Evolutionary conservation across 1,140 invertebrate species (phyloP).

Genomic region (Caenorhabditis inopinata): DNA sequence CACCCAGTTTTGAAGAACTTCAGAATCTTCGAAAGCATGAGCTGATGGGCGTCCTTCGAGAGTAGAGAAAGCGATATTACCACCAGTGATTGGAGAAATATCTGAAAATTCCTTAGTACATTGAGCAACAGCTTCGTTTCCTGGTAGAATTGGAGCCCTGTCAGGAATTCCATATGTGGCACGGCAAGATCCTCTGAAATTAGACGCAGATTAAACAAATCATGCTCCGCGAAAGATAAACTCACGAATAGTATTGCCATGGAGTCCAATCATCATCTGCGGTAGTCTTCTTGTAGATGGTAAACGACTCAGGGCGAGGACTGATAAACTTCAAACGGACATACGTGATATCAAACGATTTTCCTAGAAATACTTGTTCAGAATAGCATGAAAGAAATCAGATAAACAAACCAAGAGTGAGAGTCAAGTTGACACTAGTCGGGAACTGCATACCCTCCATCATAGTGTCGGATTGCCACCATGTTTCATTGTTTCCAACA

Average conservation of each 20-base stretch:
- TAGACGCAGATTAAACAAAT: background rate
- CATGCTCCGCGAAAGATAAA: background rate
- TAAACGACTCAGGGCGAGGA: conserved; percentile 92
- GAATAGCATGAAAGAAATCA: background rate
- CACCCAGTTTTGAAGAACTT: conserved; percentile 82
- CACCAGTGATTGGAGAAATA: conserved; percentile 90
- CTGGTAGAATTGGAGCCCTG: conserved; percentile 67
- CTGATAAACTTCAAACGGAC: conserved; percentile 88
- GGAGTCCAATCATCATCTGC: conserved; percentile 83
- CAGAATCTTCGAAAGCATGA: conserved; percentile 83
- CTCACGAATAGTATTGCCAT: conserved; percentile 86
- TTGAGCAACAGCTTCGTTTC: conserved; percentile 81
- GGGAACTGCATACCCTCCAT: conserved; percentile 85
- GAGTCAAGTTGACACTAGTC: conserved; percentile 85
- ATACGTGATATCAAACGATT: conserved; percentile 95
- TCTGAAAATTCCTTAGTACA: conserved; percentile 80
- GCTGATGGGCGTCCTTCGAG: conserved; percentile 89
- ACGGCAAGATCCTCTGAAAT: conserved; percentile 79
- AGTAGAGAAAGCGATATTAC: conserved; percentile 91
- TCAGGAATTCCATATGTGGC: conserved; percentile 84
- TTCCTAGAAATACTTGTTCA: conserved; percentile 71
- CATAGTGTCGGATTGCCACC: conserved; percentile 99
- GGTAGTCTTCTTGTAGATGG: conserved; percentile 82
- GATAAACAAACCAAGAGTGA: conserved; percentile 73
- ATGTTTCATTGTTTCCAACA: conserved; percentile 83